Percentiles rank a stretch among this genome's conserved stretches.
Evolutionary conservation across 1,140 invertebrate genomes (phyloP).

Genomic region (Calliopsis andreniformis): DNA sequence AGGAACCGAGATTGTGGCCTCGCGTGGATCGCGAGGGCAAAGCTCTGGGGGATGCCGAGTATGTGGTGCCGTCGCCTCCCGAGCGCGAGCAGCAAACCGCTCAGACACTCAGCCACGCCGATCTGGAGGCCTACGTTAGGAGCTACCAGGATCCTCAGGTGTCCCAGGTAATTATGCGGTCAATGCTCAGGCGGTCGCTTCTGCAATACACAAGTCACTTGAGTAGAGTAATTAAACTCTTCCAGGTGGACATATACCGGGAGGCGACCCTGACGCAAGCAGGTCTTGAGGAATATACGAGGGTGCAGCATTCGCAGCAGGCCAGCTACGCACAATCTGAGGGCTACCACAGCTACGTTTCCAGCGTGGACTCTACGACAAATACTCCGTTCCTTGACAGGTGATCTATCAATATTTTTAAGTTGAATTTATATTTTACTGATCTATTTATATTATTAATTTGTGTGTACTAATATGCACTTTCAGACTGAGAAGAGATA

Average conservation of each 20-base stretch:
- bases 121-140: conserved; percentile 82
- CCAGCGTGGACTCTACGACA: conserved; percentile 89
- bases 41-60: conserved; percentile 85
- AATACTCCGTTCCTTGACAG: conserved; percentile 90
- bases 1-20: conserved; percentile 81
- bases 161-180: conserved; percentile 65
- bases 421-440: background rate
- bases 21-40: conserved; percentile 86
- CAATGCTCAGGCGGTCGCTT: rapidly evolving
- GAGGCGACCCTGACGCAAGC: conserved; percentile 83
- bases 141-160: conserved; percentile 82
- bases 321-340: conserved; percentile 90
- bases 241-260: conserved; percentile 77
- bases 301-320: conserved; percentile 88
- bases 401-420: conserved; percentile 70
- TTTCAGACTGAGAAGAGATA: conserved; percentile 83
- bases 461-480: too few relatives aligned
- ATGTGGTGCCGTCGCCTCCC: conserved; percentile 88
- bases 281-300: conserved; percentile 87
- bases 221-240: background rate
- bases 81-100: conserved; percentile 85
- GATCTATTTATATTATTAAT: too few relatives aligned
- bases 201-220: too few relatives aligned
- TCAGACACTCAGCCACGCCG: conserved; percentile 80
- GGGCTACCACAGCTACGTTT: conserved; percentile 91